phyloP scores from a whole-genome alignment of 2,888 invertebrate genomes.

The Scaptomyza tumidula region DNA sequence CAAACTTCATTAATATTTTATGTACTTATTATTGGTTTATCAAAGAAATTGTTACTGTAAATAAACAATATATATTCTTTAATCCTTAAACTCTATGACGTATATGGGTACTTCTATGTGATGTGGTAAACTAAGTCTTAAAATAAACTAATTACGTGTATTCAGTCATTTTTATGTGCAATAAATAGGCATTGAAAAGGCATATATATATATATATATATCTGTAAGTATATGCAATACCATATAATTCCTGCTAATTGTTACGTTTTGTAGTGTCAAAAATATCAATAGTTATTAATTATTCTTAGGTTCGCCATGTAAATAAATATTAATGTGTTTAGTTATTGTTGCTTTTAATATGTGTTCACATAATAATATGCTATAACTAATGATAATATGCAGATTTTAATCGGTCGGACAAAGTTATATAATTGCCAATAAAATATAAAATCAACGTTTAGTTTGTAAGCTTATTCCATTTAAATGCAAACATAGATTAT shows the following conservation, averaged over 20 bases:
- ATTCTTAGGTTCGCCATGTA: conserved; percentile 25
- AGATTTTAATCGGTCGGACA: neutral
- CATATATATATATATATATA: too few species aligned
- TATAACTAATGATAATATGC: neutral
- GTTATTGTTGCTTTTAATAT: conserved; percentile 29
- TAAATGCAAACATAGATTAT: conserved; percentile 5
- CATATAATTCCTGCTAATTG: conserved; percentile 21
- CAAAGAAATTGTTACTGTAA: conserved; percentile 39
- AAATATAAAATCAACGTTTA: conserved; percentile 7
- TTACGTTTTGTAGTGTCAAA: conserved; percentile 28
- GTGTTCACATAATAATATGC: conserved; percentile 1
- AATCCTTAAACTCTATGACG: conserved; percentile 6
- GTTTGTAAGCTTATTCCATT: conserved; percentile 12
- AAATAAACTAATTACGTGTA: conserved; percentile 19
- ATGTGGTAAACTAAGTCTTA: conserved; percentile 57
- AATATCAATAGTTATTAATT: conserved; percentile 46
- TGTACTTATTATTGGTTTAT: conserved; percentile 8
- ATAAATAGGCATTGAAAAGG: conserved; percentile 36
- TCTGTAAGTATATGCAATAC: conserved; percentile 15
- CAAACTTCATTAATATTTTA: neutral
- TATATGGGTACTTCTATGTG: conserved; percentile 43
- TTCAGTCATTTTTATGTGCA: conserved; percentile 21
- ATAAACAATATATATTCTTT: conserved; percentile 10
- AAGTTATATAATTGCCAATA: conserved; percentile 1
- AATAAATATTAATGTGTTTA: conserved; percentile 25